These are phyloP conservation scores for Melanophora roralis DNA, from an alignment of 2,888 invertebrate genomes.

Conservation along the genomic window DNA sequence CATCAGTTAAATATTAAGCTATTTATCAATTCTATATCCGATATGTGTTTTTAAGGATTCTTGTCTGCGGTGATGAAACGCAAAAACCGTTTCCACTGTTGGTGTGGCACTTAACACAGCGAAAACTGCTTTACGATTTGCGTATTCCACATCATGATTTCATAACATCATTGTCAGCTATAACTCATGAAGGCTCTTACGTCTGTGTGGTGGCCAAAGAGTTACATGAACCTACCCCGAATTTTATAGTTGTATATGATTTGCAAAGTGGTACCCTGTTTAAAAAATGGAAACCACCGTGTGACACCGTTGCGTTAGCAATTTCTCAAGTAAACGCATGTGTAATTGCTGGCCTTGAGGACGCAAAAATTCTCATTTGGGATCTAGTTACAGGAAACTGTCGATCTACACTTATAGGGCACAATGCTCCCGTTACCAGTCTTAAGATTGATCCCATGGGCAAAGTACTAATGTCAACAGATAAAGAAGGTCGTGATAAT, in stretches of 20 bases:
- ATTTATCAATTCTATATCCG: too few relatives aligned
- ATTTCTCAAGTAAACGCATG: constrained; percentile 90
- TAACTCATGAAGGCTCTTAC: constrained; percentile 89
- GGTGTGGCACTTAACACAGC: constrained; percentile 91
- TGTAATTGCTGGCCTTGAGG: constrained; percentile 89
- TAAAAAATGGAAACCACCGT: constrained; percentile 93
- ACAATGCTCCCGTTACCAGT: constrained; percentile 86
- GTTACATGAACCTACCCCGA: constrained; percentile 87
- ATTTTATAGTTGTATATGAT: constrained; percentile 94
- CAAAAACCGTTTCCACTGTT: constrained; percentile 93
- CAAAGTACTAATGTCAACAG: constrained; percentile 85
- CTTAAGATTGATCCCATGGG: constrained; percentile 86
- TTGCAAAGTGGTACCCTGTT: constrained; percentile 92
- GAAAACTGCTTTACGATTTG: constrained; percentile 90
- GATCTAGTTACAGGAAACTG: constrained; percentile 91
- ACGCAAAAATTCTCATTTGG: constrained; percentile 90
- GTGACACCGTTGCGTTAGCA: constrained; percentile 89
- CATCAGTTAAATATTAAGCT: too few relatives aligned
- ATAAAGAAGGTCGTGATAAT: constrained; percentile 84
- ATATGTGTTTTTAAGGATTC: constrained; percentile 80
- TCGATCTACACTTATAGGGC: constrained; percentile 86
- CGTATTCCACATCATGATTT: constrained; percentile 94
- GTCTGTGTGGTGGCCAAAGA: constrained; percentile 85
- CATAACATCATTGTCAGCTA: constrained; percentile 88
- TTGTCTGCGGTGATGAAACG: constrained; percentile 94